Conservation (phyloP, 2,113 vertebrate genomes). For the Accipiter virgatus region DNA sequence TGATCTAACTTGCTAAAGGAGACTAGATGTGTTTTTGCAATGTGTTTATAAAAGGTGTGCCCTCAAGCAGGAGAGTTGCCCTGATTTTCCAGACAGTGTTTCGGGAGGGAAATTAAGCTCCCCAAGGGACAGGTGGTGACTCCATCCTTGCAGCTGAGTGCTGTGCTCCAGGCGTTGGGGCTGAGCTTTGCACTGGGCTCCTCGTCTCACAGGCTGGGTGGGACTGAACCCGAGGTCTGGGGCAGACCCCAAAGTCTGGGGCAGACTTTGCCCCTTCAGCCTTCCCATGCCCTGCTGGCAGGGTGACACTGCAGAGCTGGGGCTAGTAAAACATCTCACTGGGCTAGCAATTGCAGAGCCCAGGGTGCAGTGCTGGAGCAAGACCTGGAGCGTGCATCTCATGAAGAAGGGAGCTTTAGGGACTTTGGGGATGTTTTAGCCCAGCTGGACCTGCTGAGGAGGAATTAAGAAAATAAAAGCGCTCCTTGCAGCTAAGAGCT, state of each 20-base stretch:
- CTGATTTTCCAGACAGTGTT: not conserved
- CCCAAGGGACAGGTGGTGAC: not conserved
- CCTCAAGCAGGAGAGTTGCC: not conserved
- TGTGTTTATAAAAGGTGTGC: not conserved
- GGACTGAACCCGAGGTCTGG: too few species aligned
- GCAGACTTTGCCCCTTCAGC: not conserved
- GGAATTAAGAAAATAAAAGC: too few species aligned
- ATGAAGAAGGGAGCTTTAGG: not conserved
- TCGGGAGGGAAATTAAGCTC: not conserved
- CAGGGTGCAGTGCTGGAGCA: not conserved
- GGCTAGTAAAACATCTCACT: not conserved
- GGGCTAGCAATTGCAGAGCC: not conserved
- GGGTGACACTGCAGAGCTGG: not conserved
- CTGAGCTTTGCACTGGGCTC: not conserved
- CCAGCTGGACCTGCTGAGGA: not conserved
- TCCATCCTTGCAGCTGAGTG: accelerated
- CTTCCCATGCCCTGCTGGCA: accelerated
- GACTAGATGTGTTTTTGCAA: not conserved
- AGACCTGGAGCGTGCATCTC: not conserved
- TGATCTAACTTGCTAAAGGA: not conserved
- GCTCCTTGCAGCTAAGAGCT: not conserved
- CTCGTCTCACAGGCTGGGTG: not conserved
- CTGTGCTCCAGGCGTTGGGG: not conserved
- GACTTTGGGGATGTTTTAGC: not conserved
- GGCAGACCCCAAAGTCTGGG: not conserved